Evolutionary conservation across 2,888 invertebrate genomes (phyloP), one percentile per base, ranked within the genome.

Genomic region (Pinctada fucata): DNA sequence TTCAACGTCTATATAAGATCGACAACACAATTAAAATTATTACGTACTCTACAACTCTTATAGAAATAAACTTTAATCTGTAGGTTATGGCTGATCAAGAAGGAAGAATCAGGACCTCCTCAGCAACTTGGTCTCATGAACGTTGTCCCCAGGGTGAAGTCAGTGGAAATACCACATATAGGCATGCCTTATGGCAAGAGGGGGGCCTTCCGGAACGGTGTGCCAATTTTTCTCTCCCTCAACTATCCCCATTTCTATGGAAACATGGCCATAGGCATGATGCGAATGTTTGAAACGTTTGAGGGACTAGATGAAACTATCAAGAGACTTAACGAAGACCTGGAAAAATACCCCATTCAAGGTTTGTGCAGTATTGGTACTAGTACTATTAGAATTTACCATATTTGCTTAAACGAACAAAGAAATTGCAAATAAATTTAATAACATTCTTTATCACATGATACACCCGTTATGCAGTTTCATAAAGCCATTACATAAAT

Each of bases 81-180:
- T 67, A 86, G 86, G 71, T 71, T 86, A 70, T 89, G 89, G 89
- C 71, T 89, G 52, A 82, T 82, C 72, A 85, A 82, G 51, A 47
- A 77, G 0, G 79, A 79, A 45, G 79, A 81, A 2, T 72, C 76
- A 0, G 78, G 79, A 5, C 73, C 81, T 0, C 79, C 79, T 0
- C 87, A 88, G 74, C 87, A 88, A 72, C 75, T 89, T 0, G 87
- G 86, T 31, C 68, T 89, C 8, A 72, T 84, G 47, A 88, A 87
- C 79, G 79, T 85, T 8, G 79, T 85, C 0, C 89, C 89, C 2
- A 78, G 82, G 64, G 79, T 81, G 66, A 79, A 72, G 16, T 66
- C 16, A 72, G 78, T 72, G 66, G 78, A 63, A 68, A 64, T 50
- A 66, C 64, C 13, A 68, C 65, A 3, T 51, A 13, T 58, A 10